Base-by-base conservation (phyloP, 2,113 vertebrate genomes). In the Cyrtonyx montezumae region DNA sequence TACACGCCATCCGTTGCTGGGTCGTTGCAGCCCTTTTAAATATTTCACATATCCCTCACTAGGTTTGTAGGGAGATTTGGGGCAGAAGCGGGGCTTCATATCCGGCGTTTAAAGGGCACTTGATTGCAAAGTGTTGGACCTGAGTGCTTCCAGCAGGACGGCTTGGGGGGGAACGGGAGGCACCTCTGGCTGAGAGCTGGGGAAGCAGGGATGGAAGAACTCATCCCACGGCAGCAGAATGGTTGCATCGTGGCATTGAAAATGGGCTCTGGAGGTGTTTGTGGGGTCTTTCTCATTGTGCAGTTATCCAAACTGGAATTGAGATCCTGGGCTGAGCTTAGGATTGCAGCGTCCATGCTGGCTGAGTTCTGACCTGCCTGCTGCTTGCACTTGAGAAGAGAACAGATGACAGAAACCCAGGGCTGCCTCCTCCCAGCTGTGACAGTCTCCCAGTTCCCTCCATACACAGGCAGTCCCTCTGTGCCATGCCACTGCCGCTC, bases 11-110 rank as follows among this genome's bases (percentile, higher is more conserved):
- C 80, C 56, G 0, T 12, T 25, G 53, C 73, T 34, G 17, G 9
- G 70, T 9, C 18, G 61, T 70, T 80, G 59, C 73, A 78, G 87
- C 61, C 76, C 45, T 58, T 92, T 83, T 89, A 71, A 89, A 89
- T 9, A 1, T 34, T 91, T 82, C 70, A 20, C n/a, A n/a, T 89
- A 61, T n/a, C 90, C 90, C 51, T 45, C 3, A 0, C 20, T 13
- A 22, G 49, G 20, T 40, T 94, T 91, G 92, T 55, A 71, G n/a
- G 79, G 71, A 93, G 28, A 85, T 14, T 28, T 71, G 34, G 40
- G 77, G 68, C 53, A 83, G 61, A 81, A 34, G 32, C 4, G 18
- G 53, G 40, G 67, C 71, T 93, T 93, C 77, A 59, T 89, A 93
- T 90, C 88, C 23, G 0, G 73, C 2, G 0, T 62, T 36, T 42